Evolutionary conservation across 2,113 vertebrate genomes (phyloP), one percentile per base, ranked within the genome.

Genomic region (Pitta sordida): DNA sequence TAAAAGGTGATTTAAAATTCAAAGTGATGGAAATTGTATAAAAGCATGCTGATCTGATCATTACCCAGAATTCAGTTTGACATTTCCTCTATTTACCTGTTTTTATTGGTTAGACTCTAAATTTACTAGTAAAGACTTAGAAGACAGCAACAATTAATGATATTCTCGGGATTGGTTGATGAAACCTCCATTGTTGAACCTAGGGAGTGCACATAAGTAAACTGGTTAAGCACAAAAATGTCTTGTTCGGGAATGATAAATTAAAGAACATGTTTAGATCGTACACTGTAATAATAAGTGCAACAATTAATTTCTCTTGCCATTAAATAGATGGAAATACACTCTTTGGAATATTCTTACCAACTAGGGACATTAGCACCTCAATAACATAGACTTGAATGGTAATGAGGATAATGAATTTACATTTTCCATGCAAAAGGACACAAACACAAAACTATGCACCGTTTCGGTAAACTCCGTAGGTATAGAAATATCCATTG

Each of bases 1-100:
- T 99, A 99, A 98, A 99, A 98, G 98, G 98, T 98, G 98, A 99
- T 99, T 99, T 99, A 98, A 98, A 99, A 99, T 99, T 98, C 98
- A 98, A 98, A 99, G 98, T 98, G 98, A 98, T 98, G 98, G 98
- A 98, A 99, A 98, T 98, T 98, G 98, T 98, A 98, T 98, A 97
- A 97, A 98, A 98, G 98, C 98, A 97, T 98, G 98, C 98, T 98
- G 98, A 98, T 98, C 98, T 98, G 98, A 98, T 99, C 98, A 98
- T 98, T 98, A 98, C 98, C 98, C 97, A 98, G 97, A 98, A 98
- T 98, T 97, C 96, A 94, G 91, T 83, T 96, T 95, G 96, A 97
- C 96, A 91, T 97, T 97, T 96, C 95, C 97, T 97, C 95, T 92
- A 96, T 96, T 97, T 97, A 97, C 97, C 90, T 96, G 87, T 96